Percentiles rank a stretch among this genome's conserved stretches.
Conservation (phyloP, 2,888 invertebrate species). For the Caenorhabditis parvicauda region DNA sequence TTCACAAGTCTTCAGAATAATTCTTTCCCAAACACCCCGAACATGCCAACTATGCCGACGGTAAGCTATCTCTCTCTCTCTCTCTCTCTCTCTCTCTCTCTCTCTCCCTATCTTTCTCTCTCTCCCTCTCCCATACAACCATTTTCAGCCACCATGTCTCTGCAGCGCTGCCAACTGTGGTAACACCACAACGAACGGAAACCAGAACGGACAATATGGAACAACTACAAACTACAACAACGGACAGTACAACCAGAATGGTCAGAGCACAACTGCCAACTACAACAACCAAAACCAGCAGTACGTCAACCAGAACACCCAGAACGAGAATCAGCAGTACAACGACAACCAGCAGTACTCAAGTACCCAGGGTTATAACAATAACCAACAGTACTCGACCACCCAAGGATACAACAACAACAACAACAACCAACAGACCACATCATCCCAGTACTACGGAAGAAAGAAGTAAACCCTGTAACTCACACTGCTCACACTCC, state of each 20-base stretch:
- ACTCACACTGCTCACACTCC: too few relatives aligned
- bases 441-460: too few relatives aligned
- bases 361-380: too few relatives aligned
- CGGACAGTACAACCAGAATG: constrained; percentile 6
- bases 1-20: constrained; percentile 31
- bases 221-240: constrained; percentile 13
- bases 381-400: constrained; percentile 11
- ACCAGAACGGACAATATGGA: constrained; percentile 17
- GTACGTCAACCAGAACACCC: constrained; percentile 11
- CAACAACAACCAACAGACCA: too few relatives aligned
- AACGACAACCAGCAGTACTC: too few relatives aligned
- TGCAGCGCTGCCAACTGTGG: constrained; percentile 36
- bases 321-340: constrained; percentile 10
- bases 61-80: constrained; percentile 9
- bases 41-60: constrained; percentile 35
- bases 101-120: neutral
- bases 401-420: constrained; percentile 17
- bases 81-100: neutral
- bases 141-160: constrained; percentile 38
- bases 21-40: constrained; percentile 34
- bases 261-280: constrained; percentile 9
- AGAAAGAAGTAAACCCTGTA: constrained; percentile 11
- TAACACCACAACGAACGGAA: constrained; percentile 14
- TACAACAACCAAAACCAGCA: constrained; percentile 3
- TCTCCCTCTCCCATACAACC: neutral